Evolutionary conservation across 1,140 invertebrate species (phyloP).

Genomic region (Cyphomyrmex costatus): DNA sequence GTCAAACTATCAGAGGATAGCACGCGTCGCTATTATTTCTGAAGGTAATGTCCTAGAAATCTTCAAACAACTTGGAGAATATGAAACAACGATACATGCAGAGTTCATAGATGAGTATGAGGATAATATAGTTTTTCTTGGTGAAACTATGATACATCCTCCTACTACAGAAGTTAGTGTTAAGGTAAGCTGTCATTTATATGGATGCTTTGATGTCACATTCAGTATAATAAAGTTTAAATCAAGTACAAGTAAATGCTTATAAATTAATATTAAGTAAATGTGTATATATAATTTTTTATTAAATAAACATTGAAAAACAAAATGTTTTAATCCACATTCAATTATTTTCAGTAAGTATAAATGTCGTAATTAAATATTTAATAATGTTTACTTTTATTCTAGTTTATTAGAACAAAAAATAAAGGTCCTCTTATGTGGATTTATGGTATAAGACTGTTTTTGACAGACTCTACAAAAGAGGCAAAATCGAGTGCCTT

Average conservation of each 20-base stretch:
- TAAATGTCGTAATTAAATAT: no score
- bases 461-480: conserved; percentile 76
- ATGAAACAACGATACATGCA: conserved; percentile 81
- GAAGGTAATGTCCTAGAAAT: conserved; percentile 85
- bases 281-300: no score
- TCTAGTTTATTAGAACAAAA: conserved; percentile 85
- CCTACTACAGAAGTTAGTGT: conserved; percentile 84
- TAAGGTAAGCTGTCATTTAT: conserved; percentile 79
- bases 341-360: no score
- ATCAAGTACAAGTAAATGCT: no score
- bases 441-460: conserved; percentile 85
- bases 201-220: neutral
- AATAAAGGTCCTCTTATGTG: conserved; percentile 82
- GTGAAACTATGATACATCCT: conserved; percentile 77
- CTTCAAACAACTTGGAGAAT: conserved; percentile 85
- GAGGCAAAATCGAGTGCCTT: conserved; percentile 72
- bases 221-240: neutral
- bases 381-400: conserved; percentile 59
- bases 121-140: conserved; percentile 82
- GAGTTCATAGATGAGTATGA: conserved; percentile 85
- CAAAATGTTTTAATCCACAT: no score
- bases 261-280: no score
- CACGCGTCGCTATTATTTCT: conserved; percentile 81
- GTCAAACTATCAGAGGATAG: conserved; percentile 80
- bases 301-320: no score